Base-by-base conservation (phyloP, 1,140 invertebrate species). In the Bradynema listronoti region DNA sequence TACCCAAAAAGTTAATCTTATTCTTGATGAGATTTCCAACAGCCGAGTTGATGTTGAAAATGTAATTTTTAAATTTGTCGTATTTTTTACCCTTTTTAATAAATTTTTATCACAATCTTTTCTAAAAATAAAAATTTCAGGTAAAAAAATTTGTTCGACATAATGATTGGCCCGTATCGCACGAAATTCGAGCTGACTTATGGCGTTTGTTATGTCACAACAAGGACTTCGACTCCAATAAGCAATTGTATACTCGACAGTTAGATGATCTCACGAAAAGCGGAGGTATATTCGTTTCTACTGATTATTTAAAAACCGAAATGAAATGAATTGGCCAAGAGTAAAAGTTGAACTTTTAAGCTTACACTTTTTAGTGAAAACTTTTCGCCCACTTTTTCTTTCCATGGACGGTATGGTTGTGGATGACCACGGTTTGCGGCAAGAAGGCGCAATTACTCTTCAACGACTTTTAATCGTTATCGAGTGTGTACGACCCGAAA, bases 391-490 rank as follows among this genome's bases (percentile, higher is more conserved):
- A 36, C 30, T 65, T 16, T 67, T 67, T 29, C 43, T 67, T 2
- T 71, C 68, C 0, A 57, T 69, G 32, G 73, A 76, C 22, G 73
- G 73, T 22, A 75, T 75, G 27, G 75, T 75, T 6, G 70, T 75
- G 24, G 52, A 65, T 39, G 73, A 75, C 56, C 73, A 74, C 43
- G 72, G 73, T n/a, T 41, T 75, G 25, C 77, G 72, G 36, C 59
- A 75, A 59, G 39, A 64, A 11, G 73, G 75, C 24, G 60, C 66
- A 4, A 61, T 76, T 0, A 66, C 65, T 14, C 46, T 77, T 14
- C 73, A 78, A 41, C 57, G 75, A 36, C 54, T 77, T 1, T 53
- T 77, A 2, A 77, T 71, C 39, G 68, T 77, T 14, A 62, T 77
- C 16, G 74, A 77, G 43, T 73, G 66, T 27, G 57, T 66, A 9